A percentile compares a stretch with the other conserved stretches of the same genome.
Conservation (phyloP, 2,797 vertebrate species). For the Sebastes oblongus region DNA sequence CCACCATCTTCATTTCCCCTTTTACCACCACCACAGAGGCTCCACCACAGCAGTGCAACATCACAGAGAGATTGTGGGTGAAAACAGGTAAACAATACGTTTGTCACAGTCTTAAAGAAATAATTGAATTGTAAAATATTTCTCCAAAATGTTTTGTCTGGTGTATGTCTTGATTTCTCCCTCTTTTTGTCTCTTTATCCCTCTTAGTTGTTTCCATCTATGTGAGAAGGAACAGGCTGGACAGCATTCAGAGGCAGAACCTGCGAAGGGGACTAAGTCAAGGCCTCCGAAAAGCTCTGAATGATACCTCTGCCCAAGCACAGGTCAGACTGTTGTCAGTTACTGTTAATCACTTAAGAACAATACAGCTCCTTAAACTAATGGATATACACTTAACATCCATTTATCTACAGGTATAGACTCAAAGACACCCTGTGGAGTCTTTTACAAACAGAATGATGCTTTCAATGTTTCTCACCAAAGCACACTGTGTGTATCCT, state of each 20-base stretch:
- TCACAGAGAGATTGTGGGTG: conserved; percentile 90
- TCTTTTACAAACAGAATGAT: not conserved
- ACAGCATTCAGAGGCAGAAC: conserved; percentile 88
- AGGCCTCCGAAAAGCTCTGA: conserved; percentile 90
- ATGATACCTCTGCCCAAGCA: conserved; percentile 84
- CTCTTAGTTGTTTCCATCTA: conserved; percentile 90
- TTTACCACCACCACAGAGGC: conserved; percentile 85
- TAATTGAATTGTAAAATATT: not conserved
- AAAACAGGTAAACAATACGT: conserved; percentile 87
- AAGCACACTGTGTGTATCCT: not conserved
- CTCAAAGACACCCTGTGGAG: not conserved
- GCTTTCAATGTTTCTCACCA: not conserved
- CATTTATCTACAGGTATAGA: not conserved
- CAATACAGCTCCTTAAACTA: not conserved
- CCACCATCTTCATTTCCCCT: conserved; percentile 75
- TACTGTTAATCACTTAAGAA: not conserved
- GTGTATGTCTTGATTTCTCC: conserved; percentile 5
- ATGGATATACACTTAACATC: not conserved
- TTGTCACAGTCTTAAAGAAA: not conserved
- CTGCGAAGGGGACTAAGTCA: conserved; percentile 90
- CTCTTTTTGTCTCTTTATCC: conserved; percentile 25
- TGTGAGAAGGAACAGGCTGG: conserved; percentile 88
- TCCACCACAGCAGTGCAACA: conserved; percentile 88
- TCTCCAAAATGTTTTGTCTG: conserved; percentile 11
- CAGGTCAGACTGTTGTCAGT: conserved; percentile 81